Percentiles rank a stretch among this genome's conserved stretches.
These are phyloP conservation scores for Tachina lurida DNA, from an alignment of 2,888 invertebrate genomes.

Conservation along the genomic window DNA sequence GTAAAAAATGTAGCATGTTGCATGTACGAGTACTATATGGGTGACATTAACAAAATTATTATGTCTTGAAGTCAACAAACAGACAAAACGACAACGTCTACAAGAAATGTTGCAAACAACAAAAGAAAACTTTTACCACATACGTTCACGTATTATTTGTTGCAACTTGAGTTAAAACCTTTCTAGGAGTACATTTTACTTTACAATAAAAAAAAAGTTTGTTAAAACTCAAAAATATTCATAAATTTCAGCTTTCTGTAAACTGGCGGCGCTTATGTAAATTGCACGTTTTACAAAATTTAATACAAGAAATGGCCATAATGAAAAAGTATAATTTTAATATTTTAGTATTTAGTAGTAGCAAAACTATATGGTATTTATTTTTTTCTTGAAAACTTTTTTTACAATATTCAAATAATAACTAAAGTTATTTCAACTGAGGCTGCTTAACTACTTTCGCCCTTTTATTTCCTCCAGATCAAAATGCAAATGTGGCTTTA, in stretches of 20 bases:
- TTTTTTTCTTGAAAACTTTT: not conserved
- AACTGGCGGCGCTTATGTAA: constrained; percentile 64
- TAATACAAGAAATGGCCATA: constrained; percentile 63
- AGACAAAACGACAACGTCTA: constrained; percentile 34
- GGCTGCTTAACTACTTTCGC: not conserved
- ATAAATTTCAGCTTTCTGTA: constrained; percentile 36
- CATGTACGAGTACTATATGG: constrained; percentile 25
- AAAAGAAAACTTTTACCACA: constrained; percentile 58
- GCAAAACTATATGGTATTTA: constrained; percentile 25
- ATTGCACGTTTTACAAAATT: constrained; percentile 41
- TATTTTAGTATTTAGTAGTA: constrained; percentile 47
- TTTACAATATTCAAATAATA: constrained; percentile 13
- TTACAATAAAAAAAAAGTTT: not conserved
- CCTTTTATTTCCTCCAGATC: not conserved
- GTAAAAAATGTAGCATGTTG: constrained; percentile 22
- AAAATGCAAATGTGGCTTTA: not conserved
- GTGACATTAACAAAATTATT: constrained; percentile 69
- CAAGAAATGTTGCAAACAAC: constrained; percentile 53
- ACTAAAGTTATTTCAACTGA: constrained; percentile 21
- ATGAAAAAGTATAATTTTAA: constrained; percentile 55
- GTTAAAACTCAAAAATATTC: constrained; percentile 31
- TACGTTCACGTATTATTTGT: constrained; percentile 15
- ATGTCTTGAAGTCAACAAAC: constrained; percentile 38
- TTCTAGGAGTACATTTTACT: constrained; percentile 1
- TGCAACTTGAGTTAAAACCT: constrained; percentile 23